These are phyloP conservation scores for Sarcophaga carnaria DNA, from an alignment of 2,888 invertebrate species.

Conservation along the genomic window DNA sequence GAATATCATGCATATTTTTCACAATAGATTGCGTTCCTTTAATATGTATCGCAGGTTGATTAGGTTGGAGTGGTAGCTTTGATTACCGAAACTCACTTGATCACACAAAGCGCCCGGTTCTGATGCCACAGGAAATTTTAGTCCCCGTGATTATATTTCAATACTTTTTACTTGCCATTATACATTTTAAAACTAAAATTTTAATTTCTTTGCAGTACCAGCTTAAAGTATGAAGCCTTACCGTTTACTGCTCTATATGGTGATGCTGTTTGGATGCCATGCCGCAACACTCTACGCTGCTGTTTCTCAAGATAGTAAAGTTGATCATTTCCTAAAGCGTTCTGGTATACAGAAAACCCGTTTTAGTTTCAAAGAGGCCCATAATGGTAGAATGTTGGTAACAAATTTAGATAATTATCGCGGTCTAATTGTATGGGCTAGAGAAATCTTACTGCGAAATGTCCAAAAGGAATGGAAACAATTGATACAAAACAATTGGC, in stretches of 20 bases:
- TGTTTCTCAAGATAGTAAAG: not conserved
- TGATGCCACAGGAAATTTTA: rapidly evolving
- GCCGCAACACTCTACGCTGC: no score
- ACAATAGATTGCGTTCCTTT: no score
- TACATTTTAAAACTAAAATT: no score
- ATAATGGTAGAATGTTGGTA: constrained; percentile 71
- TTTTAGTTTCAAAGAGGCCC: constrained; percentile 58
- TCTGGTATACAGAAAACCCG: constrained; percentile 70
- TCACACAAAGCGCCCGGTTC: no score
- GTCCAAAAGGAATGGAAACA: constrained; percentile 67
- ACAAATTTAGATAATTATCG: constrained; percentile 74
- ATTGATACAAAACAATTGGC: constrained; percentile 66
- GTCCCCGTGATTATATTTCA: no score
- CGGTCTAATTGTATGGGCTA: constrained; percentile 69
- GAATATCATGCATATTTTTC: no score
- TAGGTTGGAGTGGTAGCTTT: no score
- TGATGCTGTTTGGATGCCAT: not conserved
- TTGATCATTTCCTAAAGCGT: constrained; percentile 42
- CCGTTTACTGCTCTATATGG: not conserved
- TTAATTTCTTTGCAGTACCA: constrained; percentile 3
- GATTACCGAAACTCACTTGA: no score
- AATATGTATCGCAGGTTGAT: no score
- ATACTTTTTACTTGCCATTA: no score
- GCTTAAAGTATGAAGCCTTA: not conserved
- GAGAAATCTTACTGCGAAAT: constrained; percentile 67